Percentiles rank a stretch among this genome's conserved stretches.
Conservation (phyloP, 2,888 invertebrate species). For the Pseudanteris insignis region DNA sequence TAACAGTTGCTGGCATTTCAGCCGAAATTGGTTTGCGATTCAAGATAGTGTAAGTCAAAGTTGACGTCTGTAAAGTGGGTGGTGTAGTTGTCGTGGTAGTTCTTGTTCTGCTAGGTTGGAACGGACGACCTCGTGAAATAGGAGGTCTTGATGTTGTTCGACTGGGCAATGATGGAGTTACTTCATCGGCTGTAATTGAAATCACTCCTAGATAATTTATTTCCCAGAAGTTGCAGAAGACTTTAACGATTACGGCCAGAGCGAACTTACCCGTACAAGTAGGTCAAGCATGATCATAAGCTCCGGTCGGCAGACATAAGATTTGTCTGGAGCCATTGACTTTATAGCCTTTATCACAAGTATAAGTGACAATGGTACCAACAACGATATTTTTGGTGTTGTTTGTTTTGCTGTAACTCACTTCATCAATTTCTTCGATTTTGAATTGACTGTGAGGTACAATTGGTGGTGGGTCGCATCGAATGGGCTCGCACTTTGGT, state of each 20-base stretch:
- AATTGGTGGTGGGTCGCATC: slow-evolving; percentile 57
- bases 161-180: slow-evolving; percentile 58
- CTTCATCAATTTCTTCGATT: slow-evolving; percentile 57
- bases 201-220: too few species aligned
- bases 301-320: slow-evolving; percentile 79
- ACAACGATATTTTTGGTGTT: slow-evolving; percentile 65
- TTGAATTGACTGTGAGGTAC: slow-evolving; percentile 56
- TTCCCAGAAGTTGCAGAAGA: slow-evolving; percentile 7
- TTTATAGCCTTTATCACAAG: slow-evolving; percentile 76
- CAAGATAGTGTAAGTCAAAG: slow-evolving; percentile 15
- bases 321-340: slow-evolving; percentile 76
- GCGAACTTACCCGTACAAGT: slow-evolving; percentile 75
- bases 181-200: slow-evolving; percentile 68
- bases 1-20: slow-evolving; percentile 60
- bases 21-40: slow-evolving; percentile 44
- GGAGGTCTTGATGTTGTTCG: slow-evolving; percentile 54
- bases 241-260: too few species aligned
- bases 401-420: slow-evolving; percentile 44
- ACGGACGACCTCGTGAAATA: slow-evolving; percentile 63
- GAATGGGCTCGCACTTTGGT: slow-evolving; percentile 78
- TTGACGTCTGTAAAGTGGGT: slow-evolving; percentile 49
- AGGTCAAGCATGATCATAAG: slow-evolving; percentile 82
- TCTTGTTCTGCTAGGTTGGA: slow-evolving; percentile 56
- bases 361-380: slow-evolving; percentile 80
- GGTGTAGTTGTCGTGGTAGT: slow-evolving; percentile 54